A percentile compares a stretch with the other conserved stretches of the same genome.
These are phyloP conservation scores for Pangasianodon gigas DNA, from an alignment of 2,113 vertebrate genomes.

Conservation along the genomic window DNA sequence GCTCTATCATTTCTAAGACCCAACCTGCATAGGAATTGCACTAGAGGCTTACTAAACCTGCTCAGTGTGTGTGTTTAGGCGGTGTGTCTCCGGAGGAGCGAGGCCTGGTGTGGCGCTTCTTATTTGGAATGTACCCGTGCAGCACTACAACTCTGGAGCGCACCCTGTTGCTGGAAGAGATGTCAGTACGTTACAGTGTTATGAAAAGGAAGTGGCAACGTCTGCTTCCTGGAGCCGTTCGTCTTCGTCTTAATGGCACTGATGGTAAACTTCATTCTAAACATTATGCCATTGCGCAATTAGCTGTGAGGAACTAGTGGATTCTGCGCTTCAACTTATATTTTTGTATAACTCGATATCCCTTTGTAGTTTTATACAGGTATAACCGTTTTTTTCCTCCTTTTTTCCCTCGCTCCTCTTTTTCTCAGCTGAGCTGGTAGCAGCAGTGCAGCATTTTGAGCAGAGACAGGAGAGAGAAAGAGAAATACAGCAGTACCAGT, in stretches of 20 bases:
- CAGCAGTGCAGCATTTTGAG: slow-evolving; percentile 72
- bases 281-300: not conserved
- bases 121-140: slow-evolving; percentile 79
- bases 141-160: slow-evolving; percentile 75
- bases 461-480: slow-evolving; percentile 62
- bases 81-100: slow-evolving; percentile 69
- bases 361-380: not conserved
- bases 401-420: not conserved
- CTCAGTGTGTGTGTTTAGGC: slow-evolving; percentile 57
- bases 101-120: slow-evolving; percentile 73
- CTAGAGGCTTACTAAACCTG: not conserved
- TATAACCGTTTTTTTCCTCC: not conserved
- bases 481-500: slow-evolving; percentile 55
- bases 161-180: slow-evolving; percentile 72
- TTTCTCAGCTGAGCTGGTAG: slow-evolving; percentile 69
- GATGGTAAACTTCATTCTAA: slow-evolving; percentile 66
- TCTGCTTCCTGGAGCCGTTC: slow-evolving; percentile 66
- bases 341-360: not conserved
- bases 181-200: slow-evolving; percentile 68
- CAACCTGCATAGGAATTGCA: not conserved
- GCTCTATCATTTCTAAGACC: not conserved
- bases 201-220: slow-evolving; percentile 79
- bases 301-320: not conserved
- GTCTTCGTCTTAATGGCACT: slow-evolving; percentile 71
- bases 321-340: not conserved